Percentiles rank a stretch among this genome's conserved stretches.
These are phyloP conservation scores for Heliopora coerulea DNA, from an alignment of 92 coral and sea anemone species.

Conservation along the genomic window DNA sequence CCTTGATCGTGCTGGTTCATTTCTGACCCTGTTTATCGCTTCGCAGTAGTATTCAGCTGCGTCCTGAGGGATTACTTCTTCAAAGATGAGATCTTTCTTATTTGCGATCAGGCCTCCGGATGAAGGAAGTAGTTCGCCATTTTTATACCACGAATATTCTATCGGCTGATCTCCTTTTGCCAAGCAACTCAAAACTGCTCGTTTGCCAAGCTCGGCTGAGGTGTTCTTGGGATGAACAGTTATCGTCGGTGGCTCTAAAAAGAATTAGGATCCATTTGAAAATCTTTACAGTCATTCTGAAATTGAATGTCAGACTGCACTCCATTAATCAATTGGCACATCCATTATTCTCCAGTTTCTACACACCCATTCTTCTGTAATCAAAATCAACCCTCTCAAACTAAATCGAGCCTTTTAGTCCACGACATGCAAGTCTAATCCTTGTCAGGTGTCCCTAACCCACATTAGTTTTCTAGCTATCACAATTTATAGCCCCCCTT, in stretches of 20 bases:
- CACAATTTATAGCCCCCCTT: too few relatives aligned
- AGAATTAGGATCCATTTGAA: too few relatives aligned
- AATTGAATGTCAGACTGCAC: too few relatives aligned
- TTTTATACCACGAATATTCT: slow-evolving; percentile 71
- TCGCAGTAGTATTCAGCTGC: slow-evolving; percentile 65
- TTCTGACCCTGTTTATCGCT: slow-evolving; percentile 60
- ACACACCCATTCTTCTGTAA: too few relatives aligned
- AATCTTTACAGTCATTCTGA: too few relatives aligned
- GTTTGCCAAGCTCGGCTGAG: slow-evolving; percentile 62
- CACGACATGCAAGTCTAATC: too few relatives aligned
- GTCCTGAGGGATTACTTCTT: slow-evolving; percentile 57
- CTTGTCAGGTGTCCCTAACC: too few relatives aligned
- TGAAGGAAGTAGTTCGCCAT: slow-evolving; percentile 43
- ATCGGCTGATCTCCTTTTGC: slow-evolving; percentile 81
- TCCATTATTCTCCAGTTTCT: too few relatives aligned
- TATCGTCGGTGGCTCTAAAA: slow-evolving; percentile 68
- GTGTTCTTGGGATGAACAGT: slow-evolving; percentile 71
- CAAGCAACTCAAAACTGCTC: slow-evolving; percentile 57
- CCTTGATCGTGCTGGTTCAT: slow-evolving; percentile 42
- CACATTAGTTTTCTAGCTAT: too few relatives aligned
- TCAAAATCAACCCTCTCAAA: too few relatives aligned
- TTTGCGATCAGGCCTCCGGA: slow-evolving; percentile 52
- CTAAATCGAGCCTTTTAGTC: background rate
- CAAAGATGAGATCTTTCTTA: slow-evolving; percentile 51
- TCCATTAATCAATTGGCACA: too few relatives aligned